Base-by-base conservation (phyloP, 2,888 invertebrate species). In the Achlya flavicornis region DNA sequence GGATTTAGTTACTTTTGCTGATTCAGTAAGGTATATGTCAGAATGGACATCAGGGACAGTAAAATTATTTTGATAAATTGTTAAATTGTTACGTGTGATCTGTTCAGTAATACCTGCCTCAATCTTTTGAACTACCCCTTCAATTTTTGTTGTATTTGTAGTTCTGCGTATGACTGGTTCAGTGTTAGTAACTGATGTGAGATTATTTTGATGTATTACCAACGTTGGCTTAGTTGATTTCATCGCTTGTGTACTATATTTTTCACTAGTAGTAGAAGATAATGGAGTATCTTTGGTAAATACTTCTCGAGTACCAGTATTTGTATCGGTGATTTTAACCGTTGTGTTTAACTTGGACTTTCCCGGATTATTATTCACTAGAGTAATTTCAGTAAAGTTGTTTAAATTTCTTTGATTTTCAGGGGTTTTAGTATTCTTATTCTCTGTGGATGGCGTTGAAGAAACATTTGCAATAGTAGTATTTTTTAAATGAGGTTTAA, bases 351-450 rank as follows among this genome's bases (percentile, higher is more conserved):
- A 41, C 62, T 70, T 61, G 62, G 64, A 62, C 70, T 75, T 67
- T 68, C 71, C 48, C 64, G 67, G n/a, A 71, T 68, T 66, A 68
- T 35, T 43, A 71, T 74, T 75, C 71, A 72, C 63, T 70, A 75
- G 63, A 16, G 76, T 75, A 32, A 78, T 73, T 38, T 77, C 78
- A 14, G 91, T 91, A 68, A 83, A 90, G 64, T 91, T 90, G 64
- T 84, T 90, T 63, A 93, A 75, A 71, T 92, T 85, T 65, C 92
- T 79, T 83, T 91, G 91, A 77, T 92, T 92, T 76, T 92, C 92
- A n/a, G 89, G 86, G 4, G 87, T 88, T 77, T 92, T 93, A 7
- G 89, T 88, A 69, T 89, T 90, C 83, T 90, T 91, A 72, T 84
- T 92, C 73, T 92, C 91, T 64, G 71, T 75, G 2, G 79, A 72